Evolutionary conservation across 2,113 vertebrate species (phyloP), one percentile per base, ranked within the genome.

Genomic region (Hylia prasina): DNA sequence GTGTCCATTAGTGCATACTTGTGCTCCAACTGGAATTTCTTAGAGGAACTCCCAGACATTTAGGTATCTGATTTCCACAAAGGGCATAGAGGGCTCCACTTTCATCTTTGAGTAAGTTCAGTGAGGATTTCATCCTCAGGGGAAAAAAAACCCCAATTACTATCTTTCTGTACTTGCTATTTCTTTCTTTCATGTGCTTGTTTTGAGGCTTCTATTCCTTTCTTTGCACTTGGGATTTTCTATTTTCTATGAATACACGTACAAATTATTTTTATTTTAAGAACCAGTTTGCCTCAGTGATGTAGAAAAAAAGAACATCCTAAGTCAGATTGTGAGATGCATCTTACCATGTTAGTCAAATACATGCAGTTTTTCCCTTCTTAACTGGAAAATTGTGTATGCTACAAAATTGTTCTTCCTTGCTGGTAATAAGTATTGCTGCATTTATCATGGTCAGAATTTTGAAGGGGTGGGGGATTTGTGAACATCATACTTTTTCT

Each of bases 71-170:
- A 47, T 31, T 13, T 60, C 35, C 35, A 75, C 45, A 65, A 72
- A 83, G 19, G 45, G 9, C 6, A 50, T 6, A 51, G 20, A 48
- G 30, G 25, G 35, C 11, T 45, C 7, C 25, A 25, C 40, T 66
- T 68, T 81, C 25, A 42, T 11, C 31, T 78, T 17, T 50, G 37
- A 78, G 7, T 16, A n/a, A 51, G 27, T 86, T 68, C 54, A 76
- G 14, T 35, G 61, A 79, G n/a, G 31, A 44, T 69, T 83, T 79
- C 10, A 58, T 54, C 31, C 47, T 60, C 15, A 5, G 24, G 28
- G 23, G 1, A 5, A 35, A 57, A 75, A 71, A 61, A 47, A 0
- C 0, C 2, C 7, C 20, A 45, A 10, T 19, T 56, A n/a, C 10
- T 44, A 13, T 39, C 94, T 78, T 84, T 39, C 39, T 20, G 4